phyloP scores from a whole-genome alignment of 1,140 invertebrate genomes.

The Proales similis region DNA sequence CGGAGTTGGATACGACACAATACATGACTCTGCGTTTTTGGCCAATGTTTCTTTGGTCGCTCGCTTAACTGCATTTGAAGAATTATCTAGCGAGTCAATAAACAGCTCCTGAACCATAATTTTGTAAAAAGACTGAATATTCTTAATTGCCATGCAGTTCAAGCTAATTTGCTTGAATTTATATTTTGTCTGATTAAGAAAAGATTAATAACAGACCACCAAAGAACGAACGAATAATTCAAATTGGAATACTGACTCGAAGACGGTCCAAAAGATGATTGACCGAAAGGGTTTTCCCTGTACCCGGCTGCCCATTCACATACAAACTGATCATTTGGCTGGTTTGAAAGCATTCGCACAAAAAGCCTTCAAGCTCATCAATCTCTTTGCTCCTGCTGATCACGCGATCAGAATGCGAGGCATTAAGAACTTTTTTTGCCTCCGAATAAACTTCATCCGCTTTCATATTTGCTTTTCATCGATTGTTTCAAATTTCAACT shows the following conservation, averaged over 20 bases:
- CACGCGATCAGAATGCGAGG: slow-evolving; percentile 61
- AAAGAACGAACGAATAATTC: slow-evolving; percentile 36
- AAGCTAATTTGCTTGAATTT: slow-evolving; percentile 40
- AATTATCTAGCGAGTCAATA: too few species aligned
- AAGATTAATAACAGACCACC: slow-evolving; percentile 39
- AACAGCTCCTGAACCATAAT: slow-evolving; percentile 4
- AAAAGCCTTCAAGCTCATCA: slow-evolving; percentile 62
- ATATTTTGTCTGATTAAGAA: slow-evolving; percentile 51
- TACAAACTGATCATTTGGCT: slow-evolving; percentile 73
- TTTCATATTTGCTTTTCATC: too few species aligned
- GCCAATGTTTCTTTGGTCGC: too few species aligned
- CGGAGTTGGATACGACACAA: too few species aligned
- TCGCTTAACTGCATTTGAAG: too few species aligned
- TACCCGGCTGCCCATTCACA: slow-evolving; percentile 87
- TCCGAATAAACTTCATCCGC: slow-evolving; percentile 42
- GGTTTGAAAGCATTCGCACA: slow-evolving; percentile 61
- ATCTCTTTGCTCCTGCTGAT: slow-evolving; percentile 72
- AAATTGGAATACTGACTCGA: slow-evolving; percentile 33
- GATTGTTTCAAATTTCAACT: too few species aligned
- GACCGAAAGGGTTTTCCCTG: slow-evolving; percentile 84
- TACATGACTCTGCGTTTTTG: too few species aligned
- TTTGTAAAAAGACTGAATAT: slow-evolving; percentile 36
- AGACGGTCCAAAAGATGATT: slow-evolving; percentile 62
- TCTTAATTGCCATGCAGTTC: slow-evolving; percentile 40
- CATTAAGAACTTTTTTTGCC: slow-evolving; percentile 62